Evolutionary conservation across 92 coral and sea anemone genomes (phyloP).

Genomic region (Epizoanthus scotinus): DNA sequence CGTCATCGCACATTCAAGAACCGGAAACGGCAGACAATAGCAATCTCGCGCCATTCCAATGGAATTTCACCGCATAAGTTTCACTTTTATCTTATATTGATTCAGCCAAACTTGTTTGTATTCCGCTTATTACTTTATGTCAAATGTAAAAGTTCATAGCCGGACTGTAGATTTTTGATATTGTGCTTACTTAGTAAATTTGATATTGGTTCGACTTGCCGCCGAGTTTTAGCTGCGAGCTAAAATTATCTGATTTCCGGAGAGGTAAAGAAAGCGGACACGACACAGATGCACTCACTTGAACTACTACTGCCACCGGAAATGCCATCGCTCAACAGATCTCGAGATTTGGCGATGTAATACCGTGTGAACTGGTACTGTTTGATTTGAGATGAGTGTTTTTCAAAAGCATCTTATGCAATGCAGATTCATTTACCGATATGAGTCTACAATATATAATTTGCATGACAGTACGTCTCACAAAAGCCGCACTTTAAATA

Average conservation of each 20-base stretch:
- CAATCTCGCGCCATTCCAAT: constrained; percentile 42
- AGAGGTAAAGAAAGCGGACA: constrained; percentile 28
- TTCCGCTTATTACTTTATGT: neutral
- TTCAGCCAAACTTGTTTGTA: neutral
- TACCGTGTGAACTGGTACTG: constrained; percentile 37
- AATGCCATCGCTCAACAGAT: constrained; percentile 25
- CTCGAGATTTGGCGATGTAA: constrained; percentile 16
- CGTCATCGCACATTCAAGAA: constrained; percentile 28
- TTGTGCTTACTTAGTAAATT: neutral
- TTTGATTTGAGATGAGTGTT: constrained; percentile 11
- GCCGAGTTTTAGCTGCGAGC: constrained; percentile 7
- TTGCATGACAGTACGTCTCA: too few species aligned
- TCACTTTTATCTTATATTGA: constrained; percentile 5
- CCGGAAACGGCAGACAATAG: constrained; percentile 44
- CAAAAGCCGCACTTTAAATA: too few species aligned
- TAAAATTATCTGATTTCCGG: constrained; percentile 42
- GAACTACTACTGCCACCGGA: constrained; percentile 33
- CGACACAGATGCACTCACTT: constrained; percentile 30
- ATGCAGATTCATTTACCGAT: too few species aligned
- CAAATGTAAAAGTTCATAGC: neutral
- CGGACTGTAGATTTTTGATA: neutral
- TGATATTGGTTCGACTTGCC: neutral
- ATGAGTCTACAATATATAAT: too few species aligned
- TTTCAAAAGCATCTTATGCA: too few species aligned
- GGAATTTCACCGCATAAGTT: constrained; percentile 20